Evolutionary conservation across 37 sponge, comb jelly and placozoan species (phyloP), one percentile per base, ranked within the genome.

Genomic region (Hormiphora californensis): DNA sequence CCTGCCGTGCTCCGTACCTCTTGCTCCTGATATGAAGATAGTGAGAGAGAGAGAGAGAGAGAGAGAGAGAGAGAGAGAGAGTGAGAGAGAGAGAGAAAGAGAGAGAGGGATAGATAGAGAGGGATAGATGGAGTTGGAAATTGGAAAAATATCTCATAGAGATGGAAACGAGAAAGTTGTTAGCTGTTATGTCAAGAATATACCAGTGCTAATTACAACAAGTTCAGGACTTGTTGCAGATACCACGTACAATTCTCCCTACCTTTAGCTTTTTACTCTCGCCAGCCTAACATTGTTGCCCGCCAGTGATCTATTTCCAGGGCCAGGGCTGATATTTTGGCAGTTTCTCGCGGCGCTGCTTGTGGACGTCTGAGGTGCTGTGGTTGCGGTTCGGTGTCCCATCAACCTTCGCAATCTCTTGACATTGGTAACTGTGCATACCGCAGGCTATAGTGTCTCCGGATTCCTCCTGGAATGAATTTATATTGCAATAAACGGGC

Each of bases 231-330:
- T n/a, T n/a, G n/a, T n/a, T n/a, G n/a, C n/a, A n/a, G n/a, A n/a
- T n/a, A n/a, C n/a, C n/a, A n/a, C n/a, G n/a, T n/a, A n/a, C n/a
- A n/a, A n/a, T n/a, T n/a, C n/a, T n/a, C n/a, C n/a, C n/a, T n/a
- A n/a, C n/a, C n/a, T n/a, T n/a, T n/a, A n/a, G n/a, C n/a, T n/a
- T n/a, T n/a, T n/a, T n/a, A n/a, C n/a, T n/a, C n/a, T n/a, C n/a
- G n/a, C n/a, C n/a, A n/a, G n/a, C n/a, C 81, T 0, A 73, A 46
- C 81, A 73, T 73, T 3, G 81, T 43, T 3, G 81, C 81, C 23
- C 81, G 40, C 81, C 81, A 73, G 25, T 73, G 81, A 40, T 73
- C 81, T 39, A 73, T 73, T 19, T 73, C 81, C 5, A 73, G 81
- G 4, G 81, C 81, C 2, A 73, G 46, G 19, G 81, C 81, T 3